phyloP scores from a whole-genome alignment of 1,140 invertebrate species.

The Halictus rubicundus region DNA sequence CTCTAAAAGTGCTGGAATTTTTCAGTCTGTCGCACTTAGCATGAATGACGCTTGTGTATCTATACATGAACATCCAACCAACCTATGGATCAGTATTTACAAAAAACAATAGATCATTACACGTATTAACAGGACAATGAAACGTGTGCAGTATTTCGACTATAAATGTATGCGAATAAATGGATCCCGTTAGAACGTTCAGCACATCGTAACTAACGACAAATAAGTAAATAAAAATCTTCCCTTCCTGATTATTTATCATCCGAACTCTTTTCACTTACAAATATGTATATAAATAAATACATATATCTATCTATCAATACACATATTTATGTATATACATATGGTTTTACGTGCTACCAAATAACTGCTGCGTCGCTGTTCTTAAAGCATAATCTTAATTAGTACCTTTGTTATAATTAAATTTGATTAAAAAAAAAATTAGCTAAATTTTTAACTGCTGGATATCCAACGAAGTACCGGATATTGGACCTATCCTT shows the following conservation, averaged over 20 bases:
- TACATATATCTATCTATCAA: not conserved
- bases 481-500: slow-evolving; percentile 50
- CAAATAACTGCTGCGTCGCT: slow-evolving; percentile 59
- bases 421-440: slow-evolving; percentile 62
- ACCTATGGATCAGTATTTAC: slow-evolving; percentile 46
- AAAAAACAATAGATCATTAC: slow-evolving; percentile 40
- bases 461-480: slow-evolving; percentile 59
- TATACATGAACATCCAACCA: slow-evolving; percentile 50
- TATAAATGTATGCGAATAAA: slow-evolving; percentile 42
- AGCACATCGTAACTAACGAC: slow-evolving; percentile 27
- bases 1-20: slow-evolving; percentile 48
- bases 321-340: not conserved
- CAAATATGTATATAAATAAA: slow-evolving; percentile 15
- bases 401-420: slow-evolving; percentile 58
- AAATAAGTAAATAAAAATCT: slow-evolving; percentile 44
- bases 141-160: slow-evolving; percentile 31
- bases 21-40: slow-evolving; percentile 46
- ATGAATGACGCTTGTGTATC: slow-evolving; percentile 32
- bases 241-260: slow-evolving; percentile 14
- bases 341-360: slow-evolving; percentile 34
- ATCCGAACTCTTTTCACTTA: slow-evolving; percentile 5
- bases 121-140: slow-evolving; percentile 40
- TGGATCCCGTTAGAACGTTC: slow-evolving; percentile 19
- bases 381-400: slow-evolving; percentile 60
- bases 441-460: slow-evolving; percentile 71